Evolutionary conservation across 2,888 invertebrate genomes (phyloP).

Genomic region (Leptothorax acervorum): DNA sequence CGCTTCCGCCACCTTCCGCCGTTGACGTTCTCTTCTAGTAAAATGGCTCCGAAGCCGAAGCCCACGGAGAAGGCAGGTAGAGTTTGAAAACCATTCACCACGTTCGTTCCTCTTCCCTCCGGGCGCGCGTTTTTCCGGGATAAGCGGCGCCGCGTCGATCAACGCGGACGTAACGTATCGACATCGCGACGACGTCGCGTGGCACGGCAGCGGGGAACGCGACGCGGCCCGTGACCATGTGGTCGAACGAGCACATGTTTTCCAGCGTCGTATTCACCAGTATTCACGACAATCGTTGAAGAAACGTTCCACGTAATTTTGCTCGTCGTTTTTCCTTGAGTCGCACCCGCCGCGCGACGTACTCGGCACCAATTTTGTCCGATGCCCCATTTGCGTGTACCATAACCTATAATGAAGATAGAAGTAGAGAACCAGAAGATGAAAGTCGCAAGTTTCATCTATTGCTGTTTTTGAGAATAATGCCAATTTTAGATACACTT

Average conservation of each 20-base stretch:
- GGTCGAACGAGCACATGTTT: slow-evolving; percentile 25
- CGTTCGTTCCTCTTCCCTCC: not conserved
- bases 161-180: not conserved
- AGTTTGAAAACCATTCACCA: slow-evolving; percentile 23
- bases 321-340: not conserved
- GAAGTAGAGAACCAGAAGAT: no score
- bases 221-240: slow-evolving; percentile 54
- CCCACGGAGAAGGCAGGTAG: slow-evolving; percentile 94
- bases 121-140: not conserved
- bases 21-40: slow-evolving; percentile 85
- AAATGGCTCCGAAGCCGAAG: slow-evolving; percentile 95
- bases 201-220: no score
- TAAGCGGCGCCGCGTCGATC: not conserved
- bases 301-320: not conserved
- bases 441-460: no score
- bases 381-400: no score
- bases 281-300: not conserved
- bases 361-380: no score
- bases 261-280: not conserved
- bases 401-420: no score
- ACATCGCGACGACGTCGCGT: no score
- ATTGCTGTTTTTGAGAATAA: no score
- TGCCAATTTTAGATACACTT: no score
- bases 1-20: not conserved
- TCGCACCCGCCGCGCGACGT: not conserved